Conservation (phyloP, 2,888 invertebrate genomes). For the Dryocosmus kuriphilus region DNA sequence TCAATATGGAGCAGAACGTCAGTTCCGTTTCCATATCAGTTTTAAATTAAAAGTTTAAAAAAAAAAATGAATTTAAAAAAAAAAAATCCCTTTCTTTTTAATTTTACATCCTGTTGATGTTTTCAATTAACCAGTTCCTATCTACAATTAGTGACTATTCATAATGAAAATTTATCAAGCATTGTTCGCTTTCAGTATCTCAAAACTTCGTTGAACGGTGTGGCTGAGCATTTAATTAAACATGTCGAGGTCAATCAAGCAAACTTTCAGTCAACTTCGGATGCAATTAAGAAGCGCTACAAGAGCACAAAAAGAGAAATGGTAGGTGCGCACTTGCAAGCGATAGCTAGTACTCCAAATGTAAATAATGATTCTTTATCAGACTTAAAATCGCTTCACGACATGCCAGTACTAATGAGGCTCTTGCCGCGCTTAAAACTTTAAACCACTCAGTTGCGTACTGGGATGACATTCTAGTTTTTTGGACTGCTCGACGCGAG, state of each 20-base stretch:
- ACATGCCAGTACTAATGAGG: slow-evolving; percentile 1
- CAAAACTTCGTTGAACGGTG: not conserved
- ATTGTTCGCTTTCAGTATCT: not conserved
- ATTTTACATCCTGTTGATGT: too few species aligned
- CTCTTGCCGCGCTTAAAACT: not conserved
- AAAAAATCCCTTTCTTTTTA: too few species aligned
- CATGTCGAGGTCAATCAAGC: not conserved
- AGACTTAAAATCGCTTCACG: not conserved
- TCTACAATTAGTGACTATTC: too few species aligned
- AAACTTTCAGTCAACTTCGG: not conserved
- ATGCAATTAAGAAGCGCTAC: not conserved
- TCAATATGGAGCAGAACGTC: too few species aligned
- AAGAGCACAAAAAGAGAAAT: too few species aligned
- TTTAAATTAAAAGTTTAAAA: too few species aligned
- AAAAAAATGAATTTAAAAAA: too few species aligned
- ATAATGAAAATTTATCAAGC: too few species aligned
- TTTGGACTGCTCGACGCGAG: not conserved
- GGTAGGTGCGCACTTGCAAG: too few species aligned
- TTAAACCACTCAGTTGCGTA: not conserved
- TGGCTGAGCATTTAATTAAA: not conserved
- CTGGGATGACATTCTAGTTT: slow-evolving; percentile 3
- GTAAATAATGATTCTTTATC: not conserved
- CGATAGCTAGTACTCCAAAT: not conserved
- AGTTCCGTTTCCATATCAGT: too few species aligned
- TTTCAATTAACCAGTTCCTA: too few species aligned